phyloP scores from a whole-genome alignment of 2,113 vertebrate genomes.

The Saccopteryx leptura region DNA sequence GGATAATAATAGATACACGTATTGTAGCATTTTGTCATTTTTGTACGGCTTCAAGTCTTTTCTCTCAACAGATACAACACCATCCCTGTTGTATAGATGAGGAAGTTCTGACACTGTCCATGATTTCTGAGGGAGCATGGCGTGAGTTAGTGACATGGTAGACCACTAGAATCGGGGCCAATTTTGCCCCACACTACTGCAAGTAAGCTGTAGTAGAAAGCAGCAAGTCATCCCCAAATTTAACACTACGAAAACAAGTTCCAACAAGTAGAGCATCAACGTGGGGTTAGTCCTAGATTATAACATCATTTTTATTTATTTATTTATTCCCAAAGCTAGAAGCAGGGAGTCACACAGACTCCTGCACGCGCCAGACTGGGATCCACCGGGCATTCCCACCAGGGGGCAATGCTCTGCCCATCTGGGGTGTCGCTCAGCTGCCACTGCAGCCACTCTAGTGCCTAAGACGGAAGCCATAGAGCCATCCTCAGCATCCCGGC shows the following conservation, averaged over 20 bases:
- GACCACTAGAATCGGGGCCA: not conserved
- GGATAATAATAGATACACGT: not conserved
- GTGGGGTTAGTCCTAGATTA: not conserved
- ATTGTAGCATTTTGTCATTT: not conserved
- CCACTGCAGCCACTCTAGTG: too few relatives aligned
- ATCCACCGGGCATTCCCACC: too few relatives aligned
- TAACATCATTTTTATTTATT: too few relatives aligned
- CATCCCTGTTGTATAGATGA: not conserved
- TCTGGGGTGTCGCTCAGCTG: too few relatives aligned
- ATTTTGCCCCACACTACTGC: not conserved
- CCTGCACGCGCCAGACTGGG: too few relatives aligned
- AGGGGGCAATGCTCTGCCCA: too few relatives aligned
- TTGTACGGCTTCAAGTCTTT: constrained; percentile 1
- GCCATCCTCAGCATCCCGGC: too few relatives aligned
- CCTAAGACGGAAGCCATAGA: too few relatives aligned
- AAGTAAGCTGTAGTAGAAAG: not conserved
- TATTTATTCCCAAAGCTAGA: too few relatives aligned
- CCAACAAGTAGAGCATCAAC: not conserved
- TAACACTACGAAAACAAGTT: not conserved
- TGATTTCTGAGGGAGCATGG: not conserved
- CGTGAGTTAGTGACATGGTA: not conserved
- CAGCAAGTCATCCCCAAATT: not conserved
- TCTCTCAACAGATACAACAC: not conserved
- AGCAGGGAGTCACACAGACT: too few relatives aligned
- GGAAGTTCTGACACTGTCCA: not conserved